These are phyloP conservation scores for Acanthurus lineatus DNA, from an alignment of 2,797 vertebrate species.

Conservation along the genomic window DNA sequence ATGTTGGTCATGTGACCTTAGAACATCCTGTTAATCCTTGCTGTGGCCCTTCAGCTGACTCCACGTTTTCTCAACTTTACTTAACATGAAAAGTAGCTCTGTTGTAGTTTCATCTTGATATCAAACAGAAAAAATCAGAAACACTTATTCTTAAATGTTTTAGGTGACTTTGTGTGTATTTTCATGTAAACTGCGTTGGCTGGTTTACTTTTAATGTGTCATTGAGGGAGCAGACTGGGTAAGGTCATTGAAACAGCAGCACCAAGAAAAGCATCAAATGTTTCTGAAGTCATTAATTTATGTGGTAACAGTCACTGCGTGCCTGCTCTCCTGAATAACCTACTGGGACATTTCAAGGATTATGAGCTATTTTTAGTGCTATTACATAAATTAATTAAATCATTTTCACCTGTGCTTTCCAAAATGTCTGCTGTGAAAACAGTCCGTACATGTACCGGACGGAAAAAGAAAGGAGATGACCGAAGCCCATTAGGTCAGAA, in stretches of 20 bases:
- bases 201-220: neutral
- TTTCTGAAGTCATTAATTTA: neutral
- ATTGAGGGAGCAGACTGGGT: neutral
- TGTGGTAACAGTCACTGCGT: neutral
- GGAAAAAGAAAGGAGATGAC: conserved; percentile 21
- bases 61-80: too few relatives aligned
- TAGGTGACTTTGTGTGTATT: neutral
- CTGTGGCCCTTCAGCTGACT: too few relatives aligned
- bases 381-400: too few relatives aligned
- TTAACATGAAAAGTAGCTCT: too few relatives aligned
- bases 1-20: neutral
- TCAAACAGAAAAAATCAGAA: neutral
- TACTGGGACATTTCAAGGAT: too few relatives aligned
- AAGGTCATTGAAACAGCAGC: neutral
- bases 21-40: too few relatives aligned
- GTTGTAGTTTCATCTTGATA: neutral
- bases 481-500: conserved; percentile 35
- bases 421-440: too few relatives aligned
- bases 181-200: neutral
- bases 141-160: neutral
- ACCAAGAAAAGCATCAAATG: neutral
- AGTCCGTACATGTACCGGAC: neutral
- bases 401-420: conserved; percentile 3
- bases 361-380: too few relatives aligned
- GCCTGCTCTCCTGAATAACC: neutral